Evolutionary conservation across 2,797 vertebrate species (phyloP).

Genomic region (Typhlichthys eigenmanni): DNA sequence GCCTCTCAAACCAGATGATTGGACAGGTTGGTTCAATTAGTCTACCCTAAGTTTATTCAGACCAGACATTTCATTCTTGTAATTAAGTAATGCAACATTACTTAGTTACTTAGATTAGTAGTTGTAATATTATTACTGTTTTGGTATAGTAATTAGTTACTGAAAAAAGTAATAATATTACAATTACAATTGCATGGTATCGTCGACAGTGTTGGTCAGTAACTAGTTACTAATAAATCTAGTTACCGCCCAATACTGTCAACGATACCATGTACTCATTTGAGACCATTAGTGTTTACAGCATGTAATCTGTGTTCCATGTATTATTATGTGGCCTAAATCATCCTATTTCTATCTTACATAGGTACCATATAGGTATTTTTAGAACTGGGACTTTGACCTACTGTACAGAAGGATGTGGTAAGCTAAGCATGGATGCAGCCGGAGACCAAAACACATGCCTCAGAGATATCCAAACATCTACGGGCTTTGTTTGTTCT

Average conservation of each 20-base stretch:
- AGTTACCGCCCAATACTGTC: background rate
- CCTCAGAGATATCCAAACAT: slow-evolving; percentile 65
- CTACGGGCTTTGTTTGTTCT: slow-evolving; percentile 69
- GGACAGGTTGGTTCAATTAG: too few relatives aligned
- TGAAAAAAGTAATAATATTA: too few relatives aligned
- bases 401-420: background rate
- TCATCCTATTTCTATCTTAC: background rate
- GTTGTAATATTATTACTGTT: too few relatives aligned
- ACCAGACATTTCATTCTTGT: too few relatives aligned
- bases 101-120: too few relatives aligned
- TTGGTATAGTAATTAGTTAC: too few relatives aligned
- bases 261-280: background rate
- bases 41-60: too few relatives aligned
- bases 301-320: background rate
- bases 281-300: background rate
- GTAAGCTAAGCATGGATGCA: slow-evolving; percentile 45
- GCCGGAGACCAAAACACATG: slow-evolving; percentile 9
- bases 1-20: too few relatives aligned
- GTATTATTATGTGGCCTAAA: background rate
- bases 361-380: background rate
- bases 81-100: too few relatives aligned
- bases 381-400: slow-evolving; percentile 20
- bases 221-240: too few relatives aligned
- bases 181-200: too few relatives aligned
- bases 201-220: too few relatives aligned